These are phyloP conservation scores for Xiphophorus hellerii DNA, from an alignment of 2,113 vertebrate genomes.

Conservation along the genomic window DNA sequence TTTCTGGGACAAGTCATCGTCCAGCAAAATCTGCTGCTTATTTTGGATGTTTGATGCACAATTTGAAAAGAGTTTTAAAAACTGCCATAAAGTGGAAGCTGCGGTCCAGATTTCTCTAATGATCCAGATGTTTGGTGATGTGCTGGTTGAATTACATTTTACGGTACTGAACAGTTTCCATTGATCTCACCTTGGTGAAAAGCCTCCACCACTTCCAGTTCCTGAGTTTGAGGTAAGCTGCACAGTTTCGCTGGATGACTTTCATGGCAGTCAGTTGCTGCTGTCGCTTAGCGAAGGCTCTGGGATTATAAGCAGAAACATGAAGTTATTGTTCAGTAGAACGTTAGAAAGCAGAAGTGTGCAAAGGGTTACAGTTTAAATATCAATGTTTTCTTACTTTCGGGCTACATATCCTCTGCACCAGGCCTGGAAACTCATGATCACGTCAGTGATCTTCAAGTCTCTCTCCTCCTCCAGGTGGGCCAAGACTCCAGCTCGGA, in stretches of 20 bases:
- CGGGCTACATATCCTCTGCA: constrained; percentile 95
- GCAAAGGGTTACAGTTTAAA: not conserved
- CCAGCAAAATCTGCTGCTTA: no score
- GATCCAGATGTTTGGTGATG: not conserved
- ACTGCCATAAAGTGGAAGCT: no score
- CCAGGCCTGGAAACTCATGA: constrained; percentile 97
- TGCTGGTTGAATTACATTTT: not conserved
- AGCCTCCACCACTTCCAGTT: constrained; percentile 99
- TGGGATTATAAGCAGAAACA: constrained; percentile 43
- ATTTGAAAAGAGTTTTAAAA: not conserved
- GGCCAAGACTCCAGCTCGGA: constrained; percentile 95
- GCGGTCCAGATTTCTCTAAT: not conserved
- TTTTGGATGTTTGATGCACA: no score
- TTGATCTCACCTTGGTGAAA: constrained; percentile 90
- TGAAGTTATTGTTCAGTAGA: no score
- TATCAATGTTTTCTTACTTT: constrained; percentile 79
- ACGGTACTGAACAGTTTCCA: not conserved
- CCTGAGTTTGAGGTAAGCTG: constrained; percentile 94
- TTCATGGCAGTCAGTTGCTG: constrained; percentile 97
- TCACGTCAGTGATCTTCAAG: constrained; percentile 97
- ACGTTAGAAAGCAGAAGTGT: no score
- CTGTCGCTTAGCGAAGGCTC: constrained; percentile 93
- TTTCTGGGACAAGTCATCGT: no score
- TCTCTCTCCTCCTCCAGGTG: constrained; percentile 98
- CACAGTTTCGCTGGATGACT: constrained; percentile 97